These are phyloP conservation scores for Girardinus metallicus DNA, from an alignment of 2,797 vertebrate species.

Conservation along the genomic window DNA sequence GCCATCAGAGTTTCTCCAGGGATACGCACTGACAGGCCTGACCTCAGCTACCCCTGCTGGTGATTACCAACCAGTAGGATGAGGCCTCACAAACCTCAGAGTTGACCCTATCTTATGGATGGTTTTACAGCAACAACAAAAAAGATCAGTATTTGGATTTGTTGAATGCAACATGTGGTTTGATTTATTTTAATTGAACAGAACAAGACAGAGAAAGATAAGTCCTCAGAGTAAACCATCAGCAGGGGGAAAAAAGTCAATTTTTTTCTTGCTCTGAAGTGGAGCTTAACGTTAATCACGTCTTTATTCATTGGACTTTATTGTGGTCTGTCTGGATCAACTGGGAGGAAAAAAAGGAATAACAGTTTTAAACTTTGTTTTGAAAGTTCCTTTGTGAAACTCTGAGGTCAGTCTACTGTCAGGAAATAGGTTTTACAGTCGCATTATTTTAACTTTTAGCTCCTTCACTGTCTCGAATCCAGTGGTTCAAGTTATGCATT, in stretches of 20 bases:
- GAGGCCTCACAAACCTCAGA: constrained; percentile 13
- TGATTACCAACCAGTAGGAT: constrained; percentile 47
- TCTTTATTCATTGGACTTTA: background rate
- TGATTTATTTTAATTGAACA: constrained; percentile 9
- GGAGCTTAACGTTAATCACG: background rate
- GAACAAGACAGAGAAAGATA: constrained; percentile 10
- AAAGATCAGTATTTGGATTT: constrained; percentile 1
- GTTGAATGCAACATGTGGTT: constrained; percentile 8
- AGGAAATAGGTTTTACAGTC: background rate
- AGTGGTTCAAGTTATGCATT: background rate
- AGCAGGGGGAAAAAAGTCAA: background rate
- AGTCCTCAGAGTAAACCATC: constrained; percentile 9
- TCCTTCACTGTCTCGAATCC: background rate
- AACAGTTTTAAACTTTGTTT: constrained; percentile 3
- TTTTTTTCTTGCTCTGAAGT: constrained; percentile 1
- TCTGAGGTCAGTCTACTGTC: background rate
- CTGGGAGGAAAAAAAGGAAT: background rate
- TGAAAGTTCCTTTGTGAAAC: background rate
- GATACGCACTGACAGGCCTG: constrained; percentile 47
- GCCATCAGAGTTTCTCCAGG: constrained; percentile 43
- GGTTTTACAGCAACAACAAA: background rate
- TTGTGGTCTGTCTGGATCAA: constrained; percentile 1
- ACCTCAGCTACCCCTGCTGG: constrained; percentile 48
- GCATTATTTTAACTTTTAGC: background rate
- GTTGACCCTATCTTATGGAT: background rate